phyloP scores from a whole-genome alignment of 2,888 invertebrate species.

The Aphodius granarius region DNA sequence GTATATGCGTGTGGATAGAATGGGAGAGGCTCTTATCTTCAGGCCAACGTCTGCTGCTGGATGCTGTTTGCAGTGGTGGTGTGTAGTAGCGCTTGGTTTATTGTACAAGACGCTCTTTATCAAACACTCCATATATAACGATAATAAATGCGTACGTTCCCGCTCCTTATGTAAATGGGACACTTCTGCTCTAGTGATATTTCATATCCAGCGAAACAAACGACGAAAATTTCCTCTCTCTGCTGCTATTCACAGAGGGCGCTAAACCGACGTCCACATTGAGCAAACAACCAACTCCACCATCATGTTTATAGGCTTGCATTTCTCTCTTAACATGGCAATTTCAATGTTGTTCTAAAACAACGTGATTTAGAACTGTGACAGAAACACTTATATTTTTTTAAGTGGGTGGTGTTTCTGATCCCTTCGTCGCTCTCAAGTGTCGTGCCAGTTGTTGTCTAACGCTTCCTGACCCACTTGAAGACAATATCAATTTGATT shows the following conservation, averaged over 20 bases:
- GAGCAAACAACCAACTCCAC: no score
- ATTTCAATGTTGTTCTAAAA: no score
- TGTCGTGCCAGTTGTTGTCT: neutral
- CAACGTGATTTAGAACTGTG: no score
- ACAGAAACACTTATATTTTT: neutral
- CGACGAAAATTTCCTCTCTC: neutral
- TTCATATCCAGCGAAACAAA: conserved; percentile 5
- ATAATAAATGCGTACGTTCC: conserved; percentile 8
- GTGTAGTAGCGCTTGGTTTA: conserved; percentile 1
- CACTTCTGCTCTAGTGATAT: neutral
- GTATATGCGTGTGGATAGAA: neutral
- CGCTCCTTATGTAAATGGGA: conserved; percentile 14
- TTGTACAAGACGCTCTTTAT: conserved; percentile 4
- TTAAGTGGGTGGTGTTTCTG: neutral
- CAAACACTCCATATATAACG: conserved; percentile 15
- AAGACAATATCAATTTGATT: neutral
- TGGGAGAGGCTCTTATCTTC: neutral
- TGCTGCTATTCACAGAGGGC: neutral
- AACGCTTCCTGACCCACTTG: neutral
- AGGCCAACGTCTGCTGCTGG: conserved; percentile 5
- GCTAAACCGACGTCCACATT: neutral
- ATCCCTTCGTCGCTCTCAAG: neutral
- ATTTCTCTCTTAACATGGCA: no score
- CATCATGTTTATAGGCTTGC: no score
- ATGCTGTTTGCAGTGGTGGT: neutral